A percentile compares a stretch with the other conserved stretches of the same genome.
Conservation (phyloP, 37 sponge, comb jelly and placozoan genomes). For the Eunapius fragilis region DNA sequence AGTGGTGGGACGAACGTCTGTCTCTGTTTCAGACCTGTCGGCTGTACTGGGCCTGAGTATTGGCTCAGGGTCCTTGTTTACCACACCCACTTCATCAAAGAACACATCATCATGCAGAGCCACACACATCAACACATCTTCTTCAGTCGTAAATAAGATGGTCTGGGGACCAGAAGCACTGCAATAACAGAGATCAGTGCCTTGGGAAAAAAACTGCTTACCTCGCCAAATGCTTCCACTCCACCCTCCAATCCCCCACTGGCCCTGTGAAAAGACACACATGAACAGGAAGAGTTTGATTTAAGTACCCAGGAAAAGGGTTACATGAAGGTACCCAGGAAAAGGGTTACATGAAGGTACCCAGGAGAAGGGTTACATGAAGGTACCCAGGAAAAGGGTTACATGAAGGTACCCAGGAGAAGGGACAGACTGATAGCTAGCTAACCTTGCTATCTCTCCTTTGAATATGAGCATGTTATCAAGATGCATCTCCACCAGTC, state of each 20-base stretch:
- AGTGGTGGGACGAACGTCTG: conserved; percentile 37
- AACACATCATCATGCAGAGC: conserved; percentile 74
- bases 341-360: neutral
- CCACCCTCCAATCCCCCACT: conserved; percentile 77
- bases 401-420: neutral
- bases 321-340: too few species aligned
- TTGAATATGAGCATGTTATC: conserved; percentile 80
- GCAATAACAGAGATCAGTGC: neutral
- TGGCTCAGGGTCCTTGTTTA: conserved; percentile 13
- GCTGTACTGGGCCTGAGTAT: conserved; percentile 9
- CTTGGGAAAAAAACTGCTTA: conserved; percentile 1
- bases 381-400: too few species aligned
- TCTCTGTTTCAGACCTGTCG: neutral
- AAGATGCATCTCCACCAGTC: conserved; percentile 79
- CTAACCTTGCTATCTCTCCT: conserved; percentile 91
- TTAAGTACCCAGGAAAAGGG: too few species aligned
- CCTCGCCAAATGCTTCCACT: conserved; percentile 69
- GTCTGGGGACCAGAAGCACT: conserved; percentile 58
- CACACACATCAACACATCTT: conserved; percentile 77
- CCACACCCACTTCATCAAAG: conserved; percentile 46
- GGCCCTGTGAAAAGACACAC: conserved; percentile 41
- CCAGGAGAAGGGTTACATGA: neutral
- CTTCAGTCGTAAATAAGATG: conserved; percentile 95
- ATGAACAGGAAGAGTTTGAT: too few species aligned
- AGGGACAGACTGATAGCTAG: neutral